A percentile compares a stretch with the other conserved stretches of the same genome.
phyloP scores from a whole-genome alignment of 2,113 vertebrate genomes.

The Elachura formosa region DNA sequence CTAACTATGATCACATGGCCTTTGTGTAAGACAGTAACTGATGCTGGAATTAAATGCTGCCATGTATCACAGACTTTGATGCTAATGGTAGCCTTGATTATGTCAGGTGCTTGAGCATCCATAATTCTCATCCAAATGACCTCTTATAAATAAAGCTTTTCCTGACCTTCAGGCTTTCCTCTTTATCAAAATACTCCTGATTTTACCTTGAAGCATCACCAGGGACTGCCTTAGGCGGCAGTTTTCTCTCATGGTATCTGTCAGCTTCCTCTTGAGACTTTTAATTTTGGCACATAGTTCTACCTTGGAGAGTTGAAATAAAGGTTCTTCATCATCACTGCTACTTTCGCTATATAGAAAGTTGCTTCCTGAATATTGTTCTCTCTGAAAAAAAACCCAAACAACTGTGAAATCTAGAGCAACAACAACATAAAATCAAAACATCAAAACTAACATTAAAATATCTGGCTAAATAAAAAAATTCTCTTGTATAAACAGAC shows the following conservation, averaged over 20 bases:
- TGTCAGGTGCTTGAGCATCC: neutral
- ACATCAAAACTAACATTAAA: neutral
- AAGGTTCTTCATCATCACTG: constrained; percentile 73
- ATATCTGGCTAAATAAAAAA: neutral
- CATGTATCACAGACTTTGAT: neutral
- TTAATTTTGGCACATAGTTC: constrained; percentile 71
- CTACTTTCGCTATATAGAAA: constrained; percentile 69
- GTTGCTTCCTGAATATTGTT: constrained; percentile 61
- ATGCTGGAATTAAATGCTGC: neutral
- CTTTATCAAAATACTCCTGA: neutral
- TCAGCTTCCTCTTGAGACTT: constrained; percentile 69
- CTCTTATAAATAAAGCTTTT: constrained; percentile 16
- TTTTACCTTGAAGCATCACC: constrained; percentile 76
- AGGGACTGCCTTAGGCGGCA: constrained; percentile 72
- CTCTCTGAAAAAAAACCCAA: constrained; percentile 43
- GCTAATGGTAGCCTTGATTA: neutral
- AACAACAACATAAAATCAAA: neutral
- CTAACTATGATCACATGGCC: neutral
- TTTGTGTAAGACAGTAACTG: neutral
- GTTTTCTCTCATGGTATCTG: constrained; percentile 69
- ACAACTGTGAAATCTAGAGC: neutral
- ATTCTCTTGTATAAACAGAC: neutral
- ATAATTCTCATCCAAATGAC: neutral
- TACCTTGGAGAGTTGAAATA: constrained; percentile 73
- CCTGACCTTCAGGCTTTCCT: neutral